Evolutionary conservation across 1,140 invertebrate genomes (phyloP), one percentile per base, ranked within the genome.

Genomic region (Bombus difficillimus): DNA sequence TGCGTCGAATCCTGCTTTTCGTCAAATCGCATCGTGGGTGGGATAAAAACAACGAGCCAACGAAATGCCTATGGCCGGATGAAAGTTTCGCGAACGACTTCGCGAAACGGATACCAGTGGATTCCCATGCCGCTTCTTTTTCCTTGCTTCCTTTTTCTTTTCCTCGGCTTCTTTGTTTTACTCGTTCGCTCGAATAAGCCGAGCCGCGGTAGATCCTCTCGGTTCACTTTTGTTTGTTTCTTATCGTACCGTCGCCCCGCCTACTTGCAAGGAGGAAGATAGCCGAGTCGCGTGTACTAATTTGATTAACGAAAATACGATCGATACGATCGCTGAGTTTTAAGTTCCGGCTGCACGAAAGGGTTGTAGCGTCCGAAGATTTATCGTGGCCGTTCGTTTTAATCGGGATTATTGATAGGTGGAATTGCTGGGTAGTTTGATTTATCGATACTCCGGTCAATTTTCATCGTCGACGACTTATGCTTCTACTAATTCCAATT

Each of bases 81-180:
- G 64, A 88, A 89, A 88, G 74, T 88, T 88, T 82, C 66, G 75
- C 74, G 64, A 64, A 69, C 81, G 81, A 83, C 74, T 83, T 78
- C 12, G 39, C 28, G 28, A 77, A 74, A 78, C 71, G 39, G 74
- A 86, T 78, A 72, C 57, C 84, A 18, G 8, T 6, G n/a, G 37
- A 22, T 9, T 25, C 8, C 9, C 43, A 12, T 10, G 12, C 34
- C 37, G 32, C 37, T 25, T n/a, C 34, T 4, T 41, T 22, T 81
- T 53, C 37, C 39, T 57, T n/a, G 4, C 28, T 71, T 10, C 18
- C 5, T 15, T 34, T 68, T 34, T 68, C 34, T 37, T 68, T 25
- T 3, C 18, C 15, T 25, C 10, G 25, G 10, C 15, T 43, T 32
- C 28, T 41, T 43, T 18, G 9, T 15, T 37, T 43, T n/a, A 6